Conservation (phyloP, 2,888 invertebrate species). For the Agrotis exclamationis region DNA sequence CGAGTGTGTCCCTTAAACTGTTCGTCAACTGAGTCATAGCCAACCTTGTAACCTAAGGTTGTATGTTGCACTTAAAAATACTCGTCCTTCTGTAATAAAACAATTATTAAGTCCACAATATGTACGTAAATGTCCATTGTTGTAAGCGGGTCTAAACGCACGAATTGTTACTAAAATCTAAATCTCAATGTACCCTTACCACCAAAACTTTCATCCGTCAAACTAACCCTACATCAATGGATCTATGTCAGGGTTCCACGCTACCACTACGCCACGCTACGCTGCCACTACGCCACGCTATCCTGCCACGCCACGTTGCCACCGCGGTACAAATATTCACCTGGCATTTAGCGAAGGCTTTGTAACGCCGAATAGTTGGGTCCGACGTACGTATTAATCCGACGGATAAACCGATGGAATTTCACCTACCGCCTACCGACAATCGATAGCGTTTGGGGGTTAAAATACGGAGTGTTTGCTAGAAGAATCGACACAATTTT, state of each 20-base stretch:
- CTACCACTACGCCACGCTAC: background rate
- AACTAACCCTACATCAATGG: background rate
- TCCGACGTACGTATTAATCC: slow-evolving; percentile 61
- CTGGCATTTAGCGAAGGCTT: slow-evolving; percentile 66
- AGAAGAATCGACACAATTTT: background rate
- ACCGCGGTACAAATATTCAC: slow-evolving; percentile 64
- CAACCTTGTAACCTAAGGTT: too few relatives aligned
- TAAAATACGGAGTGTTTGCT: slow-evolving; percentile 34
- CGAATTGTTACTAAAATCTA: background rate
- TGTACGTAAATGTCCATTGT: too few relatives aligned
- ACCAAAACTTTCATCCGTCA: slow-evolving; percentile 15
- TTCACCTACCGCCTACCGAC: slow-evolving; percentile 46
- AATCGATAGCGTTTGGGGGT: slow-evolving; percentile 56
- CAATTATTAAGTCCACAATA: too few relatives aligned
- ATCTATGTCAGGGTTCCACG: slow-evolving; percentile 30
- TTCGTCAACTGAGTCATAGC: too few relatives aligned
- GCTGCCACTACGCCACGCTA: too few relatives aligned
- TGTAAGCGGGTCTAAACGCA: too few relatives aligned
- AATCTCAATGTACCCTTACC: background rate
- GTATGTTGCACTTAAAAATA: too few relatives aligned
- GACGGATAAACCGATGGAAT: slow-evolving; percentile 66
- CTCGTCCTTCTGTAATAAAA: too few relatives aligned
- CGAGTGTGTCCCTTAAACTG: too few relatives aligned
- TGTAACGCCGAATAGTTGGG: slow-evolving; percentile 68
- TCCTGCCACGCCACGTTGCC: slow-evolving; percentile 16